A percentile compares a stretch with the other conserved stretches of the same genome.
phyloP scores from a whole-genome alignment of 2,797 vertebrate species.

The Coendou prehensilis region DNA sequence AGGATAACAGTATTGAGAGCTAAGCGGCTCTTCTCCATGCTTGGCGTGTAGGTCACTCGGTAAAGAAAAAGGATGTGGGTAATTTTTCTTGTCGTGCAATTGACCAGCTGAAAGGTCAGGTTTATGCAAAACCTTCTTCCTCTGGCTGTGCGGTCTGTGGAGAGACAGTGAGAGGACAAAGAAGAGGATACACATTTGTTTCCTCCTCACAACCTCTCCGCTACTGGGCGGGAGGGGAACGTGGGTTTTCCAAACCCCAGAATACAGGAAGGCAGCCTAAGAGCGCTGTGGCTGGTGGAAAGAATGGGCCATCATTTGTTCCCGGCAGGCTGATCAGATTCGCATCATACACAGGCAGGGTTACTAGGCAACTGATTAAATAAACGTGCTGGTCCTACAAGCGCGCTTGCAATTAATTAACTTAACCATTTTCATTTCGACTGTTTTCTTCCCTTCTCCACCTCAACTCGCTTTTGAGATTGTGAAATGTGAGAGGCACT shows the following conservation, averaged over 20 bases:
- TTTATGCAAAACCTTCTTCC: slow-evolving; percentile 79
- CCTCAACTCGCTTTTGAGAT: slow-evolving; percentile 79
- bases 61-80: slow-evolving; percentile 78
- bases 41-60: slow-evolving; percentile 78
- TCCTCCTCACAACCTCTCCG: slow-evolving; percentile 65
- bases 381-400: slow-evolving; percentile 91
- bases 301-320: slow-evolving; percentile 87
- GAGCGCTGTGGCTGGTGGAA: slow-evolving; percentile 81
- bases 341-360: slow-evolving; percentile 88
- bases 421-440: slow-evolving; percentile 90
- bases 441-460: slow-evolving; percentile 85
- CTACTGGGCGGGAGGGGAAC: slow-evolving; percentile 50
- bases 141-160: slow-evolving; percentile 60
- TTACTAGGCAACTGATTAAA: slow-evolving; percentile 94
- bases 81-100: slow-evolving; percentile 80
- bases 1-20: neutral
- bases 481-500: slow-evolving; percentile 80
- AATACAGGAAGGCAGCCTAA: slow-evolving; percentile 57
- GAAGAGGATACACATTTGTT: neutral
- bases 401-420: slow-evolving; percentile 91
- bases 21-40: neutral
- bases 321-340: slow-evolving; percentile 88
- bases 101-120: slow-evolving; percentile 83
- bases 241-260: slow-evolving; percentile 74
- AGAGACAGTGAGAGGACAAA: slow-evolving; percentile 67